These are phyloP conservation scores for Augiades crinisus DNA, from an alignment of 2,888 invertebrate genomes.

Conservation along the genomic window DNA sequence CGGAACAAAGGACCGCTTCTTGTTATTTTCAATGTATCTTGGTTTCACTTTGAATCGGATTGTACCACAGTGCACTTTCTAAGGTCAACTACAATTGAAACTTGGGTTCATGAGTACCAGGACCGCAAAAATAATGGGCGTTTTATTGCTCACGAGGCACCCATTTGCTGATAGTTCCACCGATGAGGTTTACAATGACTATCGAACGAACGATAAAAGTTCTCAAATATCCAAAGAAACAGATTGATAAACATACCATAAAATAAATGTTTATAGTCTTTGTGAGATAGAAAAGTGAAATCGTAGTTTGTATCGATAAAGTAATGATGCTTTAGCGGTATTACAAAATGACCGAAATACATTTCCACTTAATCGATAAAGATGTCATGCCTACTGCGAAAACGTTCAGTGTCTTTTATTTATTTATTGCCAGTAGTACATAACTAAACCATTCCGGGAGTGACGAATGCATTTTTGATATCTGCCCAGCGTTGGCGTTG, in stretches of 20 bases:
- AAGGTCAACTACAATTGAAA: slow-evolving; percentile 24
- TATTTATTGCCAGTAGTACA: no score
- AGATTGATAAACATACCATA: no score
- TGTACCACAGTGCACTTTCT: slow-evolving; percentile 21
- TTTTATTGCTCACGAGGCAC: slow-evolving; percentile 25
- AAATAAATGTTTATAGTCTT: no score
- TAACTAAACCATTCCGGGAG: slow-evolving; percentile 11
- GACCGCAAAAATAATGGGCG: slow-evolving; percentile 25
- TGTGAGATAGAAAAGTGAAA: no score
- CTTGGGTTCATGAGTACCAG: slow-evolving; percentile 23
- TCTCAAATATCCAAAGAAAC: background rate
- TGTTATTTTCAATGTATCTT: slow-evolving; percentile 7
- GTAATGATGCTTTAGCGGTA: no score
- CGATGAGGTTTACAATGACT: slow-evolving; percentile 18
- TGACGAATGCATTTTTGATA: slow-evolving; percentile 25
- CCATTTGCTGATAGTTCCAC: slow-evolving; percentile 14
- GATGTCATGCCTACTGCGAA: no score
- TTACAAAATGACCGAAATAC: no score
- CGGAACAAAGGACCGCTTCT: no score
- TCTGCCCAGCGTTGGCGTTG: slow-evolving; percentile 9
- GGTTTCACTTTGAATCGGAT: slow-evolving; percentile 21
- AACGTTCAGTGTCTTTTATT: no score
- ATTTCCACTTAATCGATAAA: no score
- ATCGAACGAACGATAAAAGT: slow-evolving; percentile 12
- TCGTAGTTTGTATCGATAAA: no score